Conservation (phyloP, 2,113 vertebrate species). For the Antigone vipio region DNA sequence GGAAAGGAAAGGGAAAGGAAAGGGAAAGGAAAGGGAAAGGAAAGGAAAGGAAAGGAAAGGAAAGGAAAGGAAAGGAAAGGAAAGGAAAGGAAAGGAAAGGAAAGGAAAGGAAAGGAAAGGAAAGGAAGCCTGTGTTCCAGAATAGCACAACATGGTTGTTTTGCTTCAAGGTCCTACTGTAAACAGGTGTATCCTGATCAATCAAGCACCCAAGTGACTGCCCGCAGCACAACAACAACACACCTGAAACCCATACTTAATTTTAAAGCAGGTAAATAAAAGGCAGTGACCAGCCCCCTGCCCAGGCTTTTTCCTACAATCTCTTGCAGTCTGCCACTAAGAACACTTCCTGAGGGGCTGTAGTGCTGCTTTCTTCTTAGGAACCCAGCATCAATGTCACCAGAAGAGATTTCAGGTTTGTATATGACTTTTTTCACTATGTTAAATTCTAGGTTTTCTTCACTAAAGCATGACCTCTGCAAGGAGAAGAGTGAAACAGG, state of each 20-base stretch:
- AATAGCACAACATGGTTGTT: too few species aligned
- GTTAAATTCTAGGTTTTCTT: background rate
- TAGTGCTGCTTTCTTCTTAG: fast-evolving
- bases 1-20: too few species aligned
- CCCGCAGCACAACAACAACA: background rate
- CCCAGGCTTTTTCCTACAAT: fast-evolving
- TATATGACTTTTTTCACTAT: fast-evolving
- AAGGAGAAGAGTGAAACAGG: background rate
- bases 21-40: too few species aligned
- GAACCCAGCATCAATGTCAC: fast-evolving
- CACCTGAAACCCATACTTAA: background rate
- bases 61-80: too few species aligned
- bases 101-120: too few species aligned
- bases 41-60: too few species aligned
- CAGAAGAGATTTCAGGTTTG: background rate
- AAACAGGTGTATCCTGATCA: background rate
- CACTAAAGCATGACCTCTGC: background rate
- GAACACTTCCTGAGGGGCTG: background rate
- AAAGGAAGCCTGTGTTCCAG: too few species aligned
- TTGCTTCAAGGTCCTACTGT: too few species aligned
- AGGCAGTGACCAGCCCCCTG: fast-evolving
- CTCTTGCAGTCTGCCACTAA: fast-evolving
- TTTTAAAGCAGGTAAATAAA: background rate
- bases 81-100: too few species aligned
- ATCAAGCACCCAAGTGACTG: background rate